Evolutionary conservation across 2,888 invertebrate species (phyloP).

Genomic region (Acleris emargana): DNA sequence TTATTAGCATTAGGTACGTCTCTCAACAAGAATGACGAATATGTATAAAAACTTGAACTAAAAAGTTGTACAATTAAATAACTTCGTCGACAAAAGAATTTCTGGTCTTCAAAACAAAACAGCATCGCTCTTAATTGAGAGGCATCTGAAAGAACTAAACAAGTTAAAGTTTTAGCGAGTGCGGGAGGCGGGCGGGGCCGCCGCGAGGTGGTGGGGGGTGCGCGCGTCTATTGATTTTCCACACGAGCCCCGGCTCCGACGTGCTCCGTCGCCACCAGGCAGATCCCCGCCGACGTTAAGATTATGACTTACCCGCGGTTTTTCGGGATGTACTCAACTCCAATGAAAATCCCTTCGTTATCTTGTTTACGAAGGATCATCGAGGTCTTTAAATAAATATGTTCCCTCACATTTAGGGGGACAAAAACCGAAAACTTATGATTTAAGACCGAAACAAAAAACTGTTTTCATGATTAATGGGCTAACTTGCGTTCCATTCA

Average conservation of each 20-base stretch:
- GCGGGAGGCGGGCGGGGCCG: slow-evolving; percentile 41
- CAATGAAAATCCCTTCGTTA: slow-evolving; percentile 21
- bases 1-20: no score
- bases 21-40: no score
- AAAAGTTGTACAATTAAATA: no score
- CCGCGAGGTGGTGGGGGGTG: slow-evolving; percentile 47
- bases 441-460: slow-evolving; percentile 13
- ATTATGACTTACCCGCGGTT: slow-evolving; percentile 42
- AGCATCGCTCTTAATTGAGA: slow-evolving; percentile 31
- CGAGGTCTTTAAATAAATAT: not conserved
- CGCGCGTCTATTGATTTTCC: slow-evolving; percentile 81
- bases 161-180: slow-evolving; percentile 58
- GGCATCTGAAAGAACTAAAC: slow-evolving; percentile 43
- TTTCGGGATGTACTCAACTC: slow-evolving; percentile 4
- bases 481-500: slow-evolving; percentile 22
- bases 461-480: slow-evolving; percentile 27
- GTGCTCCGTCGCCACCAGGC: slow-evolving; percentile 46
- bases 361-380: slow-evolving; percentile 16
- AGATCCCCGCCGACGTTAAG: slow-evolving; percentile 59
- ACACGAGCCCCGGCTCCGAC: slow-evolving; percentile 37
- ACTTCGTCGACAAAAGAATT: not conserved
- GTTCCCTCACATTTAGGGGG: slow-evolving; percentile 5
- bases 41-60: no score
- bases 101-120: not conserved
- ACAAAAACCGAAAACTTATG: slow-evolving; percentile 1